Percentiles rank a stretch among this genome's conserved stretches.
phyloP scores from a whole-genome alignment of 2,797 vertebrate species.

The Molossus molossus region DNA sequence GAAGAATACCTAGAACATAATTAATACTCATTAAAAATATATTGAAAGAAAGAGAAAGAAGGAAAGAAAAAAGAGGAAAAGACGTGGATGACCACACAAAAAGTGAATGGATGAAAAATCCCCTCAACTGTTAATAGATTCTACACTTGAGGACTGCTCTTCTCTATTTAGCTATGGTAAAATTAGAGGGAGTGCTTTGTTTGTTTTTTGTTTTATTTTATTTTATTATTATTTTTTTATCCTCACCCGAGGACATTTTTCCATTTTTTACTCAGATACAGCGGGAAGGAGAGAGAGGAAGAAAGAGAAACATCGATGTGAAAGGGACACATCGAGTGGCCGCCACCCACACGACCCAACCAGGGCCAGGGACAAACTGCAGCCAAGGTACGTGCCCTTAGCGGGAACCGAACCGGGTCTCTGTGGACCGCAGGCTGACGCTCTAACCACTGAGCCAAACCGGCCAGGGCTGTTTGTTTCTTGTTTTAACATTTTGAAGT shows the following conservation, averaged over 20 bases:
- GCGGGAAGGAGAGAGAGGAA: no score
- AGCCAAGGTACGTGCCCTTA: no score
- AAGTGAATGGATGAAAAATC: slow-evolving; percentile 20
- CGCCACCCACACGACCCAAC: no score
- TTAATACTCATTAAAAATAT: not conserved
- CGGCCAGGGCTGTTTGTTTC: not conserved
- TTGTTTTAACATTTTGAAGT: not conserved
- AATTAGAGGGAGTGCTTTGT: not conserved
- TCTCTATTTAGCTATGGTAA: not conserved
- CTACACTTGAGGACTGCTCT: not conserved
- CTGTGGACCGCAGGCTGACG: no score
- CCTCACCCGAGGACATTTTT: no score
- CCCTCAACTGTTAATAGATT: not conserved
- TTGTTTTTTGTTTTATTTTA: not conserved
- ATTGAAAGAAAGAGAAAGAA: not conserved
- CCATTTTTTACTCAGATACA: no score
- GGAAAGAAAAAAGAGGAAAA: not conserved
- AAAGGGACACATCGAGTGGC: no score
- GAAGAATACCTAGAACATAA: not conserved
- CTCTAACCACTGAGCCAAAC: no score
- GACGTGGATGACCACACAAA: not conserved
- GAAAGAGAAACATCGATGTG: no score
- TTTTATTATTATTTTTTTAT: no score
- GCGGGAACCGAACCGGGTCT: no score
- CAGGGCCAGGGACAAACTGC: no score